Conservation (phyloP, 1,140 invertebrate genomes). For the Habropoda laboriosa region DNA sequence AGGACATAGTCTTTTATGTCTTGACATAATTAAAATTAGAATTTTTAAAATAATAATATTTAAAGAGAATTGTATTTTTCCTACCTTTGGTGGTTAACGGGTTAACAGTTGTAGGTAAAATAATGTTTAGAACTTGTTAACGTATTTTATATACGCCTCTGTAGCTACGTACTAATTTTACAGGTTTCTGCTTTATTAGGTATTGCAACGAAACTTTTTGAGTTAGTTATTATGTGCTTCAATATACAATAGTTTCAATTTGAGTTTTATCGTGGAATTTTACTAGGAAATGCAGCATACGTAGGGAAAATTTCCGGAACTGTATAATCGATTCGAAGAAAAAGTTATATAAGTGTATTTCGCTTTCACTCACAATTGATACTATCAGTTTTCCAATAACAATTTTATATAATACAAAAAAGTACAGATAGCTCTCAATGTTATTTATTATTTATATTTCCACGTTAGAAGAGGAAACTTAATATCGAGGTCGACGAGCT, state of each 20-base stretch:
- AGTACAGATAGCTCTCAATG: not conserved
- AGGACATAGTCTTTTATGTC: too few species aligned
- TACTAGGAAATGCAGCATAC: not conserved
- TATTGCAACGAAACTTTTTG: too few species aligned
- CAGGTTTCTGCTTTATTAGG: too few species aligned
- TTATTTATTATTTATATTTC: not conserved
- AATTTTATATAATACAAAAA: conserved; percentile 1
- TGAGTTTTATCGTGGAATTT: not conserved
- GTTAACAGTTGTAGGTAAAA: too few species aligned
- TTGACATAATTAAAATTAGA: too few species aligned
- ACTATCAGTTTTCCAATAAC: not conserved
- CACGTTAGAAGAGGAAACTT: not conserved
- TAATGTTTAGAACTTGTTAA: too few species aligned
- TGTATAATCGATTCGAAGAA: not conserved
- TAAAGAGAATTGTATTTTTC: not conserved
- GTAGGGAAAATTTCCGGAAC: not conserved
- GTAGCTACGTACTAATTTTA: too few species aligned
- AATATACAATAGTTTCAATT: too few species aligned
- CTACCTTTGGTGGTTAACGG: too few species aligned
- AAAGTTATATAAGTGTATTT: not conserved
- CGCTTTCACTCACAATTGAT: not conserved
- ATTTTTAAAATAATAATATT: too few species aligned
- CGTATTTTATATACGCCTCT: too few species aligned
- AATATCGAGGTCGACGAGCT: conserved; percentile 16
- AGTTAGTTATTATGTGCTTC: too few species aligned